Evolutionary conservation across 2,797 vertebrate genomes (phyloP).

Genomic region (Falco berigora): DNA sequence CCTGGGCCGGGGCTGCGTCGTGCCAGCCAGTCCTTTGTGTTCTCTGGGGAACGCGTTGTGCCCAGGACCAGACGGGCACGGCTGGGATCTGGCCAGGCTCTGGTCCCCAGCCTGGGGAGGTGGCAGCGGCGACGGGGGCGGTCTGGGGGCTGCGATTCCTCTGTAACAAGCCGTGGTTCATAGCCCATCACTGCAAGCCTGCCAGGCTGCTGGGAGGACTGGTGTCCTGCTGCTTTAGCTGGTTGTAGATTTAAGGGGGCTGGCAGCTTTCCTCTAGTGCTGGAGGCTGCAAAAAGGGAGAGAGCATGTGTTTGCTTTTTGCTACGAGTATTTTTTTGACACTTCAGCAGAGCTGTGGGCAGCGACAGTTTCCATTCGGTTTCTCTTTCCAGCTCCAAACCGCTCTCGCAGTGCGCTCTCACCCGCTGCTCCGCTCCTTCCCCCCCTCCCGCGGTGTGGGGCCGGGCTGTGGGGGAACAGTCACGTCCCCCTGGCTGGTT

Average conservation of each 20-base stretch:
- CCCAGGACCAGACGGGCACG: not conserved
- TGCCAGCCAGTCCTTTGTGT: not conserved
- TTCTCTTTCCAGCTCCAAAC: not conserved
- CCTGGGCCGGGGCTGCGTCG: not conserved
- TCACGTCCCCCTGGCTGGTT: rapidly evolving
- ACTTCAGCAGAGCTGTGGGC: not conserved
- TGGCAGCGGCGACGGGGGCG: not conserved
- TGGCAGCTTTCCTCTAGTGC: not conserved
- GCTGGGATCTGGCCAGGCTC: not conserved
- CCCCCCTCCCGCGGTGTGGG: not conserved
- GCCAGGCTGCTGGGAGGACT: not conserved
- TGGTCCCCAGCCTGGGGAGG: not conserved
- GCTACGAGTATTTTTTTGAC: not conserved
- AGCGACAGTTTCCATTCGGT: not conserved
- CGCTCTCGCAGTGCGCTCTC: not conserved
- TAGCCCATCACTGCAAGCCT: rapidly evolving
- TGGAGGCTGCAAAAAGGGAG: not conserved
- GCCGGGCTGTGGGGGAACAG: not conserved
- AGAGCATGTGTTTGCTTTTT: not conserved
- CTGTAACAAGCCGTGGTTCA: not conserved
- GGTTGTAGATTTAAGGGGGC: not conserved
- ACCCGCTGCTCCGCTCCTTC: not conserved
- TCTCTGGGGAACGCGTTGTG: not conserved
- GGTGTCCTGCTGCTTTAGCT: not conserved
- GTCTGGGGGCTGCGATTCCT: rapidly evolving